phyloP scores from a whole-genome alignment of 2,113 vertebrate genomes.

The Poeciliopsis prolifica region DNA sequence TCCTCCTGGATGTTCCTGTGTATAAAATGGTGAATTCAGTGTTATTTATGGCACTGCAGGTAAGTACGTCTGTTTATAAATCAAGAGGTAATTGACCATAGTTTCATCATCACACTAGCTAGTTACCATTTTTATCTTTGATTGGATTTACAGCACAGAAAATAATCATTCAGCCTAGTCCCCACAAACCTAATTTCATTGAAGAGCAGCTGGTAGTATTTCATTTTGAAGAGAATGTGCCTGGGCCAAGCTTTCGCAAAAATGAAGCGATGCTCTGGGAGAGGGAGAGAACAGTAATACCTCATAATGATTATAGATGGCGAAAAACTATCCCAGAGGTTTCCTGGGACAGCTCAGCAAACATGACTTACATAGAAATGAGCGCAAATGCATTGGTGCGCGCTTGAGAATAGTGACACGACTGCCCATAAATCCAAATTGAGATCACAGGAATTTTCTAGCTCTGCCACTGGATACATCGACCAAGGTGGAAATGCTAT shows the following conservation, averaged over 20 bases:
- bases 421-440: slow-evolving; percentile 14
- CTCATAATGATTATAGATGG: slow-evolving; percentile 56
- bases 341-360: slow-evolving; percentile 49
- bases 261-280: slow-evolving; percentile 49
- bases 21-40: too few species aligned
- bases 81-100: slow-evolving; percentile 24
- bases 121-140: neutral
- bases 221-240: slow-evolving; percentile 40
- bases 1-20: too few species aligned
- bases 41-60: neutral
- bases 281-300: slow-evolving; percentile 53
- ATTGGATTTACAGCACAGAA: slow-evolving; percentile 25
- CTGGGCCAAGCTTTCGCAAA: slow-evolving; percentile 30
- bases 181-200: slow-evolving; percentile 37
- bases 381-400: slow-evolving; percentile 17
- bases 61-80: slow-evolving; percentile 5
- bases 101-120: slow-evolving; percentile 22
- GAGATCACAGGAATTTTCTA: slow-evolving; percentile 10
- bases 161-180: slow-evolving; percentile 25
- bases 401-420: slow-evolving; percentile 12
- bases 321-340: slow-evolving; percentile 37
- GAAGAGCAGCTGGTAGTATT: slow-evolving; percentile 31
- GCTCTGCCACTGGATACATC: neutral
- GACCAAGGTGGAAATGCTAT: neutral
- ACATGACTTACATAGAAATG: slow-evolving; percentile 36